Conservation (phyloP, 37 sponge, comb jelly and placozoan genomes). For the Beroe ovata region DNA sequence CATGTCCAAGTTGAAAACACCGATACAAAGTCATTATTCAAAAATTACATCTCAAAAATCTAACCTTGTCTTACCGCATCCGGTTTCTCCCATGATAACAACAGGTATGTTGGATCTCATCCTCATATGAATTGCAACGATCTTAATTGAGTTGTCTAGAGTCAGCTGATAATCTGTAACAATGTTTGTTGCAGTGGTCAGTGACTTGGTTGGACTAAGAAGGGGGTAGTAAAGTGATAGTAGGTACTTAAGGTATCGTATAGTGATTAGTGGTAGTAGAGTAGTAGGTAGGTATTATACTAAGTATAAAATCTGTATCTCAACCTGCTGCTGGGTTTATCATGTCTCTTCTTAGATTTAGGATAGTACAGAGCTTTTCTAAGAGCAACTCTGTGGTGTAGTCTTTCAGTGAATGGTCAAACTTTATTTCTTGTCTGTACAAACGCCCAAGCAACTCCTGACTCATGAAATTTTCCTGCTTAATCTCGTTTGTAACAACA, state of each 20-base stretch:
- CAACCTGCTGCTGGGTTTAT: not conserved
- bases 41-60: too few relatives aligned
- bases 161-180: constrained; percentile 38
- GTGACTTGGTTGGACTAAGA: too few relatives aligned
- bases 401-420: not conserved
- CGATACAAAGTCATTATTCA: too few relatives aligned
- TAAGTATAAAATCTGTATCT: too few relatives aligned
- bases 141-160: constrained; percentile 36
- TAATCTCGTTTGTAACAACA: constrained; percentile 19
- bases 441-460: constrained; percentile 34
- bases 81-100: constrained; percentile 97
- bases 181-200: too few relatives aligned
- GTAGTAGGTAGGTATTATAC: too few relatives aligned
- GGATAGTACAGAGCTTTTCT: not conserved
- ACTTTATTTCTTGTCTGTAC: not conserved
- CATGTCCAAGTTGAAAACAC: too few relatives aligned
- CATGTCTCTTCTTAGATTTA: not conserved
- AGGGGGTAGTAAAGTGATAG: too few relatives aligned
- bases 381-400: constrained; percentile 17
- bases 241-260: too few relatives aligned
- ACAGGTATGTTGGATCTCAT: constrained; percentile 87
- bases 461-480: constrained; percentile 69
- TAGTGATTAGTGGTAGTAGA: too few relatives aligned
- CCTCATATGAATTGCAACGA: constrained; percentile 75
- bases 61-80: constrained; percentile 95